Percentiles rank a stretch among this genome's conserved stretches.
Conservation (phyloP, 2,113 vertebrate species). For the Meleagris gallopavo region DNA sequence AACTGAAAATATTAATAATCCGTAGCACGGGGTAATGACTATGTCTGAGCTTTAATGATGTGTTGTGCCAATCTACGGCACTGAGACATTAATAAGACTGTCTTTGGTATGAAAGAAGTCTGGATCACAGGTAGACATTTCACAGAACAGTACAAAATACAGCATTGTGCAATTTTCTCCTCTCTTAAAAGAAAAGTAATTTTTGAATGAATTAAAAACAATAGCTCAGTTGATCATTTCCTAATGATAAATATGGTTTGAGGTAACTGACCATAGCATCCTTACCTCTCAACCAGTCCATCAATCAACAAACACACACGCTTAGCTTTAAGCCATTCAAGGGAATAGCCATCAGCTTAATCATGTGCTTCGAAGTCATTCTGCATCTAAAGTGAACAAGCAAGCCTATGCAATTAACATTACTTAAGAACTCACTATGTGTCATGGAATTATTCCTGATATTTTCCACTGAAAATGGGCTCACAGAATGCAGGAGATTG, state of each 20-base stretch:
- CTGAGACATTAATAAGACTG: conserved; percentile 52
- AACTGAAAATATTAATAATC: conserved; percentile 51
- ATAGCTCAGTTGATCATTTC: neutral
- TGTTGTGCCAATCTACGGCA: conserved; percentile 26
- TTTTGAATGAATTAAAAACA: neutral
- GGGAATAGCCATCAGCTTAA: neutral
- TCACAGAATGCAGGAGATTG: neutral
- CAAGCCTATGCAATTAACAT: neutral
- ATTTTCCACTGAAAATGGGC: neutral
- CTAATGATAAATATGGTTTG: neutral
- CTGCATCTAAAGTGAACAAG: neutral
- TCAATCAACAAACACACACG: neutral
- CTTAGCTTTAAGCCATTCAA: neutral
- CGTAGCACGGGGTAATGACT: conserved; percentile 40
- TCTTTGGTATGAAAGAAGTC: neutral
- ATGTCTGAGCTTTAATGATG: conserved; percentile 67
- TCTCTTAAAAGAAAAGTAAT: neutral
- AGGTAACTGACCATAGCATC: neutral
- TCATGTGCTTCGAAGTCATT: neutral
- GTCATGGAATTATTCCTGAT: neutral
- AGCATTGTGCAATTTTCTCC: neutral
- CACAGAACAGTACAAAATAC: neutral
- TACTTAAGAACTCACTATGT: neutral
- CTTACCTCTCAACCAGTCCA: neutral
- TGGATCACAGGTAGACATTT: neutral